phyloP scores from a whole-genome alignment of 1,140 invertebrate genomes.

The Pachypsylla venusta region DNA sequence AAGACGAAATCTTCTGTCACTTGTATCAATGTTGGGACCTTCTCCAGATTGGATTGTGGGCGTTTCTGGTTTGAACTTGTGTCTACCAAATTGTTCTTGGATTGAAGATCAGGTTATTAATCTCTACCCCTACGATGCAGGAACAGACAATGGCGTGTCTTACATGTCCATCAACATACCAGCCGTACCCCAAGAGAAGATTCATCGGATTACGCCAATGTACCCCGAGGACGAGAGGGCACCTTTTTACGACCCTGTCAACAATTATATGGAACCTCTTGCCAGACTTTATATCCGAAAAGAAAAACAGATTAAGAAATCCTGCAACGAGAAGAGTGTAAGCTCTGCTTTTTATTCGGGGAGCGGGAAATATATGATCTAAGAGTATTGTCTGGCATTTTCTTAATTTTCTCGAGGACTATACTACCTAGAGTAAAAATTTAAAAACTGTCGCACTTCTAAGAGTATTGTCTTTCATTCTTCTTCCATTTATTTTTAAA shows the following conservation, averaged over 20 bases:
- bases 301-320: constrained; percentile 16
- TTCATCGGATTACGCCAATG: constrained; percentile 72
- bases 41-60: constrained; percentile 94
- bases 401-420: too few species aligned
- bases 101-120: constrained; percentile 58
- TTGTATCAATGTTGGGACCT: constrained; percentile 88
- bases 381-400: too few species aligned
- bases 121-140: constrained; percentile 87
- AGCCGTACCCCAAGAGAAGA: constrained; percentile 71
- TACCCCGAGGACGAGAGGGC: constrained; percentile 74
- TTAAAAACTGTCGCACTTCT: too few species aligned
- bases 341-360: background rate
- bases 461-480: too few species aligned
- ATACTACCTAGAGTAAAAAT: too few species aligned
- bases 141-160: constrained; percentile 80
- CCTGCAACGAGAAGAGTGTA: constrained; percentile 14
- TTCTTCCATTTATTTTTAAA: too few species aligned
- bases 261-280: constrained; percentile 42
- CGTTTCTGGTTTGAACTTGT: constrained; percentile 71
- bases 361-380: too few species aligned
- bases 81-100: constrained; percentile 79
- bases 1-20: constrained; percentile 74
- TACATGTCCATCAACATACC: constrained; percentile 67
- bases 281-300: constrained; percentile 16
- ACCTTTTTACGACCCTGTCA: constrained; percentile 75